A percentile compares a stretch with the other conserved stretches of the same genome.
Evolutionary conservation across 2,797 vertebrate species (phyloP).

Genomic region (Labeo calbasu): DNA sequence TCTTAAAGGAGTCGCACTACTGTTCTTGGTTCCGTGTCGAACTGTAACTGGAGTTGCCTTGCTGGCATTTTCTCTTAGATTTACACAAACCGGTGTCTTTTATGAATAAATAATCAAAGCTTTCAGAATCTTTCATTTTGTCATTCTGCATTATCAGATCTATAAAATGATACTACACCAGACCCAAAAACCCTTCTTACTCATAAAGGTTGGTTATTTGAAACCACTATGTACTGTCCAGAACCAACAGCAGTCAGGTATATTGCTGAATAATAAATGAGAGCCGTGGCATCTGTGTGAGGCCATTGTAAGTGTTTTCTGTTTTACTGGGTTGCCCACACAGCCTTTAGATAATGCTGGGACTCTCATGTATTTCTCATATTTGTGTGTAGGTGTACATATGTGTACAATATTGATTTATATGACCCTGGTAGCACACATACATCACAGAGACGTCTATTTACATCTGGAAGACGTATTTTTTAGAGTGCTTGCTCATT

Average conservation of each 20-base stretch:
- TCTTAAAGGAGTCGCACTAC: slow-evolving; percentile 87
- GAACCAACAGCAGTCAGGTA: slow-evolving; percentile 46
- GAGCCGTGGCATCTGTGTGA: slow-evolving; percentile 57
- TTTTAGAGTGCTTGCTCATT: no score
- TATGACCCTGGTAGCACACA: no score
- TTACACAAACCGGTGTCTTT: slow-evolving; percentile 21
- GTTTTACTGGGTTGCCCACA: slow-evolving; percentile 23
- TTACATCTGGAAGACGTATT: no score
- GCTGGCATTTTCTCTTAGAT: slow-evolving; percentile 24
- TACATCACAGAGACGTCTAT: no score
- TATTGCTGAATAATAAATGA: slow-evolving; percentile 62
- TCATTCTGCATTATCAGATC: background rate
- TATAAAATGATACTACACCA: slow-evolving; percentile 34
- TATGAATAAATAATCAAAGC: slow-evolving; percentile 43
- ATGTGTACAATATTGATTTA: background rate
- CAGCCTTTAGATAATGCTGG: background rate
- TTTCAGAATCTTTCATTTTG: background rate
- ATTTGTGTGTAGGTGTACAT: background rate
- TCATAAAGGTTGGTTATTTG: slow-evolving; percentile 49
- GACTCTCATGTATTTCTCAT: background rate
- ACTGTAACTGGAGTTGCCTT: slow-evolving; percentile 25
- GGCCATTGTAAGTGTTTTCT: background rate
- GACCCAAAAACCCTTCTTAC: slow-evolving; percentile 10
- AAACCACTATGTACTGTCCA: slow-evolving; percentile 49
- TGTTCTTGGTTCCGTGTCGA: slow-evolving; percentile 25